phyloP scores from a whole-genome alignment of 2,797 vertebrate species.

The Microctenopoma stevenorrisi region DNA sequence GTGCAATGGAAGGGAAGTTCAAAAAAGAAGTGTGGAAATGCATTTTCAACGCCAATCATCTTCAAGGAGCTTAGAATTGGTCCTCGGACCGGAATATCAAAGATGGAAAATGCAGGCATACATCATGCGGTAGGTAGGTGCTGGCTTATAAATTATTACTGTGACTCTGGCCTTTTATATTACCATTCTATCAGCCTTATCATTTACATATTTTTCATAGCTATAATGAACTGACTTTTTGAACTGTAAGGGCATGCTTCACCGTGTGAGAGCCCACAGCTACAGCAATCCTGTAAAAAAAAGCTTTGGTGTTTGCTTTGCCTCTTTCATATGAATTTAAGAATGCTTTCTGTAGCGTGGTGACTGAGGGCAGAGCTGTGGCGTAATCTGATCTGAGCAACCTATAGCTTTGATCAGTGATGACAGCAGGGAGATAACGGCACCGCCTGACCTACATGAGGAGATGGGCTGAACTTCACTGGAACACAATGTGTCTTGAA shows the following conservation, averaged over 20 bases:
- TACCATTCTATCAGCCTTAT: slow-evolving; percentile 54
- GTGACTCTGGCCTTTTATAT: slow-evolving; percentile 62
- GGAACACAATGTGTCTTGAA: slow-evolving; percentile 39
- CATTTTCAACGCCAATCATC: slow-evolving; percentile 76
- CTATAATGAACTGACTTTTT: slow-evolving; percentile 68
- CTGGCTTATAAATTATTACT: slow-evolving; percentile 70
- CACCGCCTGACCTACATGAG: slow-evolving; percentile 58
- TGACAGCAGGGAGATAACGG: slow-evolving; percentile 68
- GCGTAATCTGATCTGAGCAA: slow-evolving; percentile 70
- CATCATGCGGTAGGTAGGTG: slow-evolving; percentile 58
- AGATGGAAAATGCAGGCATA: slow-evolving; percentile 60
- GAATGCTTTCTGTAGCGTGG: slow-evolving; percentile 50
- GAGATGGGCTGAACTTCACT: slow-evolving; percentile 46
- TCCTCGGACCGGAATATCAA: slow-evolving; percentile 72
- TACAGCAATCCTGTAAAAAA: slow-evolving; percentile 36
- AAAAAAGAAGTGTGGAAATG: slow-evolving; percentile 34
- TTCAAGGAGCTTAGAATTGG: slow-evolving; percentile 68
- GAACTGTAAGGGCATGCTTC: slow-evolving; percentile 33
- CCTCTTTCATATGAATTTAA: slow-evolving; percentile 48
- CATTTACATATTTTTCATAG: slow-evolving; percentile 68
- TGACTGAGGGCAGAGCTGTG: slow-evolving; percentile 55
- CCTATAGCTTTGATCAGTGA: slow-evolving; percentile 56
- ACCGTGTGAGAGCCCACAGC: slow-evolving; percentile 32
- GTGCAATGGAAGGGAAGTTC: slow-evolving; percentile 42
- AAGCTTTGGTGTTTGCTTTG: slow-evolving; percentile 33